phyloP scores from a whole-genome alignment of 2,797 vertebrate species.

The Octomys mimax region DNA sequence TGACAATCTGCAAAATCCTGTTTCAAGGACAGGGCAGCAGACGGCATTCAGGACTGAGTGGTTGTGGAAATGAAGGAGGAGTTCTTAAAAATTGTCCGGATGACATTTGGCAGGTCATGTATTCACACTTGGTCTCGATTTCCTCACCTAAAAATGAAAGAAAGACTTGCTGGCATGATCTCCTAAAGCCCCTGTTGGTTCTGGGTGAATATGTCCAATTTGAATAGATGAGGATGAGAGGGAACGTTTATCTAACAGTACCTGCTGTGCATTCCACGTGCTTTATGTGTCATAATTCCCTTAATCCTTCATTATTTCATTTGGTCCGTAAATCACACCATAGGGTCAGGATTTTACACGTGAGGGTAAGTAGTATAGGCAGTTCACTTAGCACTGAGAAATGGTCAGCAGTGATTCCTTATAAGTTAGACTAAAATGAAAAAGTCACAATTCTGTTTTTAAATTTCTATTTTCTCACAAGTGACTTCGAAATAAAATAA shows the following conservation, averaged over 20 bases:
- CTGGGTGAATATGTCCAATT: conserved; percentile 11
- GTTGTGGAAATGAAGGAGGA: conserved; percentile 53
- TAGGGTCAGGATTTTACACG: conserved; percentile 11
- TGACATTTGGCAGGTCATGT: conserved; percentile 27
- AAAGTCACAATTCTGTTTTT: conserved; percentile 20
- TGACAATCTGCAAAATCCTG: conserved; percentile 49
- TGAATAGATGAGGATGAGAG: background rate
- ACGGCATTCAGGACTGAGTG: conserved; percentile 36
- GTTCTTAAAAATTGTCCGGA: background rate
- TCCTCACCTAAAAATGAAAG: conserved; percentile 38
- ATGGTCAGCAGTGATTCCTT: conserved; percentile 1
- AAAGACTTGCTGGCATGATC: conserved; percentile 26
- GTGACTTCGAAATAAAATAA: conserved; percentile 34
- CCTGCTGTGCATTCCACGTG: background rate
- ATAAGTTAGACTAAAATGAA: conserved; percentile 25
- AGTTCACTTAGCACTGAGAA: background rate
- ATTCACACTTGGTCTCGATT: background rate
- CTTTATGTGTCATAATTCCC: background rate
- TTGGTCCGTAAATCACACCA: background rate
- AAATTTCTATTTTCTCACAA: conserved; percentile 27
- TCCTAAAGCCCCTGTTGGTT: background rate
- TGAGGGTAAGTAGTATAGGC: background rate
- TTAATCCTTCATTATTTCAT: conserved; percentile 9
- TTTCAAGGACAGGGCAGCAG: conserved; percentile 36
- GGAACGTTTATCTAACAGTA: background rate